Evolutionary conservation across 2,797 vertebrate species (phyloP), one percentile per base, ranked within the genome.

Genomic region (Ptychadena robeensis): DNA sequence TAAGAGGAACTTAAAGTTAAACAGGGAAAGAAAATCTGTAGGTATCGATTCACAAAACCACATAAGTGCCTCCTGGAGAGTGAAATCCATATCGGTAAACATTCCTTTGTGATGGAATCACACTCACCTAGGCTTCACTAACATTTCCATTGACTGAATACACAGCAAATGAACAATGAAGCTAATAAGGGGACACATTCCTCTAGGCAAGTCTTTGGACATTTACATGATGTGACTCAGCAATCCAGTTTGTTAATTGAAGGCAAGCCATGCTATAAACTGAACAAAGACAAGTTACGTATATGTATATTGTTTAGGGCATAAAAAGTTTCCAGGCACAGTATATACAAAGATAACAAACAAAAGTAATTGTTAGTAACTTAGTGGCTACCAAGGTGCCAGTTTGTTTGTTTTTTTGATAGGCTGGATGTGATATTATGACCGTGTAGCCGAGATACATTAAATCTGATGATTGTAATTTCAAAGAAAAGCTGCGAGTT

Each of bases 61-160:
- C 31, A 63, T n/a, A 37, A 67, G 18, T n/a, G 32, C 63, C 80
- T 73, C 80, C 70, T 15, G 71, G 37, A n/a, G 80, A 81, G 79
- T 53, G n/a, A 53, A 64, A 57, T 34, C 70, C 40, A 66, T 81
- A 64, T 12, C 32, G 48, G 79, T 66, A 73, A 73, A 74, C 69
- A 79, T 83, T 79, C 76, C 44, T 79, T 66, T 70, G 67, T 67
- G 40, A 31, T 79, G 30, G 59, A 34, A 57, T 64, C 61, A 15
- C 27, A n/a, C 61, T 73, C 28, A 68, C 64, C 44, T 75, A n/a
- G 76, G 22, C 28, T 12, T 11, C 73, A 44, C 64, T 40, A 79
- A 73, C 65, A 34, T 83, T 57, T 72, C 75, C 38, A 66, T 38
- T 65, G 48, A 40, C 28, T 83, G n/a, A 12, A 12, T 61, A 15